These are phyloP conservation scores for Erithacus rubecula DNA, from an alignment of 2,797 vertebrate genomes.

Conservation along the genomic window DNA sequence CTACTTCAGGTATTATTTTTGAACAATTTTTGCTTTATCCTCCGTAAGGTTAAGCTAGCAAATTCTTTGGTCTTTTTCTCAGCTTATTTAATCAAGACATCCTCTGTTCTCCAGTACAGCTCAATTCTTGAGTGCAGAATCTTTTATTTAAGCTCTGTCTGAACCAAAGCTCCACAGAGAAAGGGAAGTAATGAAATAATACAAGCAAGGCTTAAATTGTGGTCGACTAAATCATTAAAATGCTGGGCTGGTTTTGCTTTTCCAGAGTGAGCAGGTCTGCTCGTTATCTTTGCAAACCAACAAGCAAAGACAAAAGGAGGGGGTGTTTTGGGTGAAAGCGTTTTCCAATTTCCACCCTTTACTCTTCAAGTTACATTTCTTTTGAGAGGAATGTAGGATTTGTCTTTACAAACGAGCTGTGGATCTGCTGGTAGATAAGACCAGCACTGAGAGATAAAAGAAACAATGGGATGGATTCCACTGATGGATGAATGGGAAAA, in stretches of 20 bases:
- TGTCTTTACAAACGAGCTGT: too few relatives aligned
- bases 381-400: too few relatives aligned
- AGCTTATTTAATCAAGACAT: not conserved
- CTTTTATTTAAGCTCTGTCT: not conserved
- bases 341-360: not conserved
- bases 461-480: too few relatives aligned
- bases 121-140: not conserved
- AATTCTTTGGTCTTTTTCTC: not conserved
- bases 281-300: not conserved
- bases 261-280: not conserved
- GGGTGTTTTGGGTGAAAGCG: accelerated
- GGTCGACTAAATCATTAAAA: not conserved
- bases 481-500: too few relatives aligned
- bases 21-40: not conserved
- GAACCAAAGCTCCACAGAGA: not conserved
- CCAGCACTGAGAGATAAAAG: too few relatives aligned
- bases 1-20: not conserved
- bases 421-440: too few relatives aligned
- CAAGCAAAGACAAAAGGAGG: not conserved
- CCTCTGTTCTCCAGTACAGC: not conserved
- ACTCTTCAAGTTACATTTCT: accelerated
- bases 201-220: not conserved
- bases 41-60: not conserved
- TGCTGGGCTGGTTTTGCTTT: not conserved
- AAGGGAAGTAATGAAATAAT: not conserved